phyloP scores from a whole-genome alignment of 2,888 invertebrate genomes.

The Teinopalpus imperialis region DNA sequence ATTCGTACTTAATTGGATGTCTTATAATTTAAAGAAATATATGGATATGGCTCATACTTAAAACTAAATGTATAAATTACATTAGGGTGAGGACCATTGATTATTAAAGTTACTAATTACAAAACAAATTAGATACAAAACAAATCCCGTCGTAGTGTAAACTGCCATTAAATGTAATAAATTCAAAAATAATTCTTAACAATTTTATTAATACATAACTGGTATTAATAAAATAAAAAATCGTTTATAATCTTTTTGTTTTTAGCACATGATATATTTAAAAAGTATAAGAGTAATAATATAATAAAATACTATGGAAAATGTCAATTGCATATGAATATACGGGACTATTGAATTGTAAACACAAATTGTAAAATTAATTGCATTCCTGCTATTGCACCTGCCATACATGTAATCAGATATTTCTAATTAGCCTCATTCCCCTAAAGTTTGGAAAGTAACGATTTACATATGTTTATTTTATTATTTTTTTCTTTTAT shows the following conservation, averaged over 20 bases:
- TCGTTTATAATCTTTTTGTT: too few species aligned
- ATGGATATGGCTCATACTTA: conserved; percentile 9
- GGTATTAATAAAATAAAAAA: too few species aligned
- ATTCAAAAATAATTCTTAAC: too few species aligned
- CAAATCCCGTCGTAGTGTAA: too few species aligned
- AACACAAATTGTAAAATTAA: conserved; percentile 3
- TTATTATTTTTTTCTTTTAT: too few species aligned
- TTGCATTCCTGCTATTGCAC: conserved; percentile 9
- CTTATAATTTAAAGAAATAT: conserved; percentile 16
- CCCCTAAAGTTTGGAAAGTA: conserved; percentile 1
- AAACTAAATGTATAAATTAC: conserved; percentile 6
- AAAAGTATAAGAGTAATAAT: too few species aligned
- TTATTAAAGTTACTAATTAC: too few species aligned
- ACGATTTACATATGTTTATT: background rate
- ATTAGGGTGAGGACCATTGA: conserved; percentile 4
- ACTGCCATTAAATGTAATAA: too few species aligned
- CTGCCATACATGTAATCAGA: conserved; percentile 16
- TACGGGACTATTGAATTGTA: conserved; percentile 8
- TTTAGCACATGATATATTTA: too few species aligned
- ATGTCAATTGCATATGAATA: conserved; percentile 1
- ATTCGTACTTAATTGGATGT: conserved; percentile 23
- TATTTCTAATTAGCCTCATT: conserved; percentile 17
- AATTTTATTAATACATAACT: too few species aligned
- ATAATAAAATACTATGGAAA: too few species aligned
- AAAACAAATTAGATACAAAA: too few species aligned